Conservation (phyloP, 2,113 vertebrate species). For the Pituophis catenifer region DNA sequence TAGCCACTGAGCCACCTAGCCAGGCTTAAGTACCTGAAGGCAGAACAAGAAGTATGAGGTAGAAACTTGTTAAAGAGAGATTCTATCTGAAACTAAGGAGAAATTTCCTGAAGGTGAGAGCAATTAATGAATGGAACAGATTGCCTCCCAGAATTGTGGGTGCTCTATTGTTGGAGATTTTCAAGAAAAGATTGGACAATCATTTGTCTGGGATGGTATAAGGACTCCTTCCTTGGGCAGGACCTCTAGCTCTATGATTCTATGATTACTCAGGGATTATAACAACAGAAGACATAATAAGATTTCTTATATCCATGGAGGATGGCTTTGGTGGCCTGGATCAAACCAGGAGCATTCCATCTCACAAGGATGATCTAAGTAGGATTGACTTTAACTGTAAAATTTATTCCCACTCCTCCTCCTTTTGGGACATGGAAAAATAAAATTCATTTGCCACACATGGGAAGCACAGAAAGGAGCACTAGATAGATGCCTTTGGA, state of each 20-base stretch:
- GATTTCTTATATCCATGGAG: not conserved
- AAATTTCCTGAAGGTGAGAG: not conserved
- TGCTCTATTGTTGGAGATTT: not conserved
- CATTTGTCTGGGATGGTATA: not conserved
- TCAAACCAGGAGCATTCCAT: not conserved
- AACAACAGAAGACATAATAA: not conserved
- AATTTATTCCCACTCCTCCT: not conserved
- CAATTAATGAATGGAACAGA: not conserved
- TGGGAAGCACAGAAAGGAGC: not conserved
- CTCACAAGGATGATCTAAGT: too few relatives aligned
- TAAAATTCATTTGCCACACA: not conserved
- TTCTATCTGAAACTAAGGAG: not conserved
- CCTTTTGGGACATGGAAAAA: not conserved
- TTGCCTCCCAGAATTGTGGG: not conserved
- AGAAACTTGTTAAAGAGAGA: not conserved
- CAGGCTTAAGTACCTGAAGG: not conserved
- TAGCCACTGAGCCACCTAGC: too few relatives aligned
- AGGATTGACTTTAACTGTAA: not conserved
- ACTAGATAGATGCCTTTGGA: not conserved
- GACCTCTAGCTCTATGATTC: not conserved
- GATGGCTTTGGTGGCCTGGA: too few relatives aligned
- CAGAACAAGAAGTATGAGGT: not conserved
- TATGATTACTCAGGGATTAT: not conserved
- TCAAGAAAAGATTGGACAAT: not conserved
- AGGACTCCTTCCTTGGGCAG: not conserved